Conservation (phyloP, 2,888 invertebrate species). For the Troglohyphantes excavatus region DNA sequence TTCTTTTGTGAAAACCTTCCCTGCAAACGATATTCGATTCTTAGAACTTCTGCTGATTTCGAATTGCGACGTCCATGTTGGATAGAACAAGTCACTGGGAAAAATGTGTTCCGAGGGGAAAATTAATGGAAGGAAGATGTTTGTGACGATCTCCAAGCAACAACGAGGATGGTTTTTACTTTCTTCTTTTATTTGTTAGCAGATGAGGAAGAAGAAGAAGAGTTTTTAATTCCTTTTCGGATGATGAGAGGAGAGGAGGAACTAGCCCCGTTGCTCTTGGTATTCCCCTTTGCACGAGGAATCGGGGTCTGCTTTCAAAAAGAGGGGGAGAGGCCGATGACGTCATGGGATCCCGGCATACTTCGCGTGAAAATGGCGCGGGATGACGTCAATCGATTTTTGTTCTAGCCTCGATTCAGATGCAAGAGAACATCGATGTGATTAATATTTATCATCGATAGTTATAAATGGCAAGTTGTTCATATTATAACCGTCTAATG, state of each 20-base stretch:
- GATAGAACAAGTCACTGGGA: neutral
- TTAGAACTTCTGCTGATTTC: neutral
- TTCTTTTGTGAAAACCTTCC: neutral
- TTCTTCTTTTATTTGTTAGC: neutral
- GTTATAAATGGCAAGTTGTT: too few relatives aligned
- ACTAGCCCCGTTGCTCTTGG: conserved; percentile 31
- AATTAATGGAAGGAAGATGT: neutral
- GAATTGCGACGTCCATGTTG: neutral
- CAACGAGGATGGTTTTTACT: neutral
- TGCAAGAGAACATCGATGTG: too few relatives aligned
- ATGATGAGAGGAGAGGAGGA: conserved; percentile 17
- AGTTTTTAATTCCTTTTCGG: neutral
- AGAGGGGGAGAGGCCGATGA: conserved; percentile 29
- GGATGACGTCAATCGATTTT: conserved; percentile 76
- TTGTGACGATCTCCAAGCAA: neutral
- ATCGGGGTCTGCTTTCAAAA: neutral
- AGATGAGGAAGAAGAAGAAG: neutral
- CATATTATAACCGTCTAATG: too few relatives aligned
- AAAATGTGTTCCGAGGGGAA: neutral
- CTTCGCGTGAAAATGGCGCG: conserved; percentile 54
- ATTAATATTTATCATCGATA: too few relatives aligned
- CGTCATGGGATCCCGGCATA: conserved; percentile 48
- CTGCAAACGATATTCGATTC: neutral
- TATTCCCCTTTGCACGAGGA: conserved; percentile 47
- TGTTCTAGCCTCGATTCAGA: conserved; percentile 25